Conservation (phyloP, 2,888 invertebrate species). For the Psococerastis gibbosa region DNA sequence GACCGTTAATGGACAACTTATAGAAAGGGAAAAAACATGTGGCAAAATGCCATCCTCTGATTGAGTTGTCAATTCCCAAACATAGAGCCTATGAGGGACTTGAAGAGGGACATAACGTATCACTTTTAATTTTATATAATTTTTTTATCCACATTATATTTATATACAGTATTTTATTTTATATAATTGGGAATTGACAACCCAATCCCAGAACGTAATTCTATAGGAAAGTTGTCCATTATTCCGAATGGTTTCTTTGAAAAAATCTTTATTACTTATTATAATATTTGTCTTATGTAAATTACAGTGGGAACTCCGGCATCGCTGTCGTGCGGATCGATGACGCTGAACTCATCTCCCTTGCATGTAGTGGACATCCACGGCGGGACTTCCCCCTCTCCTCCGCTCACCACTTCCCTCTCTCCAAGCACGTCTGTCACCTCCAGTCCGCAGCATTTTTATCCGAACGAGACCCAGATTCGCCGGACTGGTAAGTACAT, state of each 20-base stretch:
- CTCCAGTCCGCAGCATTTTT: constrained; percentile 20
- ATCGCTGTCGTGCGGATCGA: constrained; percentile 25
- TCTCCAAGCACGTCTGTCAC: constrained; percentile 21
- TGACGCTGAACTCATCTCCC: constrained; percentile 36
- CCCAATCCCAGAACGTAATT: background rate
- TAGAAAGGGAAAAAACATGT: no score
- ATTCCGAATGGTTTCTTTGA: constrained; percentile 11
- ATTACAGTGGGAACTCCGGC: constrained; percentile 21
- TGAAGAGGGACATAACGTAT: no score
- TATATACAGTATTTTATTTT: no score
- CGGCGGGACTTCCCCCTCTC: constrained; percentile 18
- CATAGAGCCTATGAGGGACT: no score
- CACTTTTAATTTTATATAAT: no score
- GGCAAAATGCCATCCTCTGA: no score
- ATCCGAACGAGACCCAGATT: constrained; percentile 14
- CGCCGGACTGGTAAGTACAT: constrained; percentile 8
- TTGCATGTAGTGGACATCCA: constrained; percentile 21
- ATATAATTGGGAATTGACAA: no score
- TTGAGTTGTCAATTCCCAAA: no score
- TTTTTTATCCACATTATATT: no score
- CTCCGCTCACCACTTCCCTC: constrained; percentile 20
- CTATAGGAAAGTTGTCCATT: no score
- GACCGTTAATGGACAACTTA: no score
- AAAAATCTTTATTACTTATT: constrained; percentile 9
- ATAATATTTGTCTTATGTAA: no score